These are phyloP conservation scores for Synanthedon tipuliformis DNA, from an alignment of 2,888 invertebrate genomes.

Conservation along the genomic window DNA sequence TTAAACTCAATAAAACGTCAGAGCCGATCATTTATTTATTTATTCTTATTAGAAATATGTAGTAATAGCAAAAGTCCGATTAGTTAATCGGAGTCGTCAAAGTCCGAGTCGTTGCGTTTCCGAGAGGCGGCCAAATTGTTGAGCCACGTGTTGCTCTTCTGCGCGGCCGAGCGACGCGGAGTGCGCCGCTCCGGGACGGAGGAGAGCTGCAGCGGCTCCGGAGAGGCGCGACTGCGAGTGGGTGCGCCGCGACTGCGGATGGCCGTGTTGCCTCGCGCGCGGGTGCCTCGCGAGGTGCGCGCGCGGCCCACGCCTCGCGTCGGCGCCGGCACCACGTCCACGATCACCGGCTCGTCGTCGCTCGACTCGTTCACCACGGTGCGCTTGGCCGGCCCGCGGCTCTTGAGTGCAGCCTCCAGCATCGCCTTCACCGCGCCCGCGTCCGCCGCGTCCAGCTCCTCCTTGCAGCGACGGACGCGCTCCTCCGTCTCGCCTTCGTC, in stretches of 20 bases:
- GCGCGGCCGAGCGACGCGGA: constrained; percentile 48
- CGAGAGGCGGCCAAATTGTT: constrained; percentile 28
- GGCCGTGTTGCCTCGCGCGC: constrained; percentile 6
- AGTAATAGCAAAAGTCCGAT: background rate
- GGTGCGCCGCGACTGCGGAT: constrained; percentile 13
- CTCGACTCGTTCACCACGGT: constrained; percentile 44
- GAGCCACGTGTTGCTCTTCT: constrained; percentile 40
- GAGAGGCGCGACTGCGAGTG: constrained; percentile 11
- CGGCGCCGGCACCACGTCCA: constrained; percentile 6
- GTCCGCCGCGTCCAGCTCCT: constrained; percentile 44
- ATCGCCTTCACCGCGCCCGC: constrained; percentile 30
- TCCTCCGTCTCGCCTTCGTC: constrained; percentile 45
- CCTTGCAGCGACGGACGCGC: constrained; percentile 35
- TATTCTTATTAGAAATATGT: background rate
- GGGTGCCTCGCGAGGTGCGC: background rate
- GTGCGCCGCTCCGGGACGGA: constrained; percentile 38
- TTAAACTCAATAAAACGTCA: no score
- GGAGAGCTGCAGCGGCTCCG: constrained; percentile 6
- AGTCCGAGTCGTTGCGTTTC: constrained; percentile 37
- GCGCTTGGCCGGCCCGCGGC: constrained; percentile 5
- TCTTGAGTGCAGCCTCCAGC: constrained; percentile 21
- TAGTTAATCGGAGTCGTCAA: constrained; percentile 43
- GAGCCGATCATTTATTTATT: background rate
- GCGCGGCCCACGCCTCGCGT: constrained; percentile 9
- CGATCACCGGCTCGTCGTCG: constrained; percentile 24